Evolutionary conservation across 2,113 vertebrate genomes (phyloP).

Genomic region (Rhagologus leucostigma): DNA sequence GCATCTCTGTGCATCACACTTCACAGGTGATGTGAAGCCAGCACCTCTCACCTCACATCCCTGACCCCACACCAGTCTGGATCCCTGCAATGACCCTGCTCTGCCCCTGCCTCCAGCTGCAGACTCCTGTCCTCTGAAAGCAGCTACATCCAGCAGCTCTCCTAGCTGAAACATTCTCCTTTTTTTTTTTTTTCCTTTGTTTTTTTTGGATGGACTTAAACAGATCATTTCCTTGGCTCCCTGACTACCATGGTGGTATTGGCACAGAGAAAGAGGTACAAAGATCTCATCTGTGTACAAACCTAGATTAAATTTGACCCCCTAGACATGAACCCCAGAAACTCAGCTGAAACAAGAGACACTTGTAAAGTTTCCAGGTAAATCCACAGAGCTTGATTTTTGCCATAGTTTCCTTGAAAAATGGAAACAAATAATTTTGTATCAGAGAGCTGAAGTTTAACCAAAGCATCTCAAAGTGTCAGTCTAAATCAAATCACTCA

Average conservation of each 20-base stretch:
- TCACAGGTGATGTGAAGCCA: not conserved
- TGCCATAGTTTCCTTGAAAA: not conserved
- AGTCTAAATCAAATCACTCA: not conserved
- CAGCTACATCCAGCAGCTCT: not conserved
- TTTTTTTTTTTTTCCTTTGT: accelerated
- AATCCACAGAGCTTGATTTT: not conserved
- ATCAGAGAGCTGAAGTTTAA: not conserved
- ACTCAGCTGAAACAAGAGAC: not conserved
- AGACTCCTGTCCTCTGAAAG: not conserved
- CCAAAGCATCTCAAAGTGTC: not conserved
- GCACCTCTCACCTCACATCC: not conserved
- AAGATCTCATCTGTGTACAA: not conserved
- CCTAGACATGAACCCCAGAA: not conserved
- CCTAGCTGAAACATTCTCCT: not conserved
- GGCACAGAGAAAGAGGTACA: not conserved
- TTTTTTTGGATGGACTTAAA: accelerated
- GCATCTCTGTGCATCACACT: not conserved
- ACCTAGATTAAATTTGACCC: not conserved
- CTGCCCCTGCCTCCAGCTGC: not conserved
- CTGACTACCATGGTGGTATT: not conserved
- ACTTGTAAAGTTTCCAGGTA: not conserved
- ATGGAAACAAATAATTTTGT: not conserved
- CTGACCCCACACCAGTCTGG: accelerated
- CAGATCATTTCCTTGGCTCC: not conserved
- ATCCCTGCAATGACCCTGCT: not conserved